phyloP scores from a whole-genome alignment of 2,888 invertebrate genomes.

The Creontiades dilutus region DNA sequence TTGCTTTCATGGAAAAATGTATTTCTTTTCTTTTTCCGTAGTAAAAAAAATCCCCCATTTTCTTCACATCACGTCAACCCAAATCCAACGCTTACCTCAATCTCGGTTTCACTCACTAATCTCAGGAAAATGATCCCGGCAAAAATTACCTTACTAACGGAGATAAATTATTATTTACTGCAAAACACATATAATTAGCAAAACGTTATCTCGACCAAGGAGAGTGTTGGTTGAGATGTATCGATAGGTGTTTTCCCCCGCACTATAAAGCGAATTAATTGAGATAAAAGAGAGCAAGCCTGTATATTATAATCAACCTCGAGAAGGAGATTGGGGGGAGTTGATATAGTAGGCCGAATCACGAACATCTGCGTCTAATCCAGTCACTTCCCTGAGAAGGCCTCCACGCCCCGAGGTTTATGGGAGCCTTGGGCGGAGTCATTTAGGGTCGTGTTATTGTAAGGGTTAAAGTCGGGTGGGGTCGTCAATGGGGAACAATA shows the following conservation, averaged over 20 bases:
- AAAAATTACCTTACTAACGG: neutral
- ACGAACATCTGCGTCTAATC: conserved; percentile 28
- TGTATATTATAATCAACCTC: neutral
- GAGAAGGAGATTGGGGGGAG: neutral
- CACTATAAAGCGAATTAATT: neutral
- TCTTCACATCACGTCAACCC: too few species aligned
- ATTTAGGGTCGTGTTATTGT: conserved; percentile 22
- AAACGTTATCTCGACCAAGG: neutral
- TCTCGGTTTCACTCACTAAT: neutral
- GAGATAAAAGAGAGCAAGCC: neutral
- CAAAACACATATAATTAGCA: neutral
- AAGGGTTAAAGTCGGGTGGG: conserved; percentile 8
- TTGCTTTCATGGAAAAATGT: too few species aligned
- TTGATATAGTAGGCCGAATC: conserved; percentile 30
- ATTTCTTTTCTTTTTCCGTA: too few species aligned
- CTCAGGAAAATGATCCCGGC: neutral
- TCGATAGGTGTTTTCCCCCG: conserved; percentile 1
- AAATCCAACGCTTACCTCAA: too few species aligned
- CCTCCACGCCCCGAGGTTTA: neutral
- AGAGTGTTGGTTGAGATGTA: conserved; percentile 34
- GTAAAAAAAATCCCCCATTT: too few species aligned
- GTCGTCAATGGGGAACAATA: neutral
- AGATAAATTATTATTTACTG: conserved; percentile 19
- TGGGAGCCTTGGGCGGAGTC: neutral
- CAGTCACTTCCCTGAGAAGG: neutral